Conservation (phyloP, 1,140 invertebrate species). For the Vanessa atalanta region DNA sequence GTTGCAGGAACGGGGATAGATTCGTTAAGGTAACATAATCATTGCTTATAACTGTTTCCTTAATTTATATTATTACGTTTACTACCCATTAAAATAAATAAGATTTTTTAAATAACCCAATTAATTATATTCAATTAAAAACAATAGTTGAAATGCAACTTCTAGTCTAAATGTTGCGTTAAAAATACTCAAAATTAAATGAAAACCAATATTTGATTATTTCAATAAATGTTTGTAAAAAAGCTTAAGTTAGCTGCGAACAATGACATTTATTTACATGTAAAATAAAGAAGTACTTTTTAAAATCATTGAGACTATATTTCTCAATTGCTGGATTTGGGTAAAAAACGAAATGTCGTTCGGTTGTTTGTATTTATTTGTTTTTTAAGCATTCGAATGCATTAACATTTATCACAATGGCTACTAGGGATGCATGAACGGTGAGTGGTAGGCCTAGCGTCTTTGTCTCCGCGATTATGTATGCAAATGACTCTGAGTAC, state of each 20-base stretch:
- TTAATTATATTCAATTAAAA: too few species aligned
- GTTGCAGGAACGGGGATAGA: constrained; percentile 13
- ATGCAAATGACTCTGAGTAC: constrained; percentile 67
- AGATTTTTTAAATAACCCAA: neutral
- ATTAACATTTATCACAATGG: constrained; percentile 70
- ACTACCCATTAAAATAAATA: neutral
- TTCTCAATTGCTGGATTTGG: neutral
- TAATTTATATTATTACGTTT: neutral
- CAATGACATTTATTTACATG: too few species aligned
- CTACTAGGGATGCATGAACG: constrained; percentile 64
- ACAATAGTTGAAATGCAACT: too few species aligned
- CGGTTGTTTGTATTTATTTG: constrained; percentile 35
- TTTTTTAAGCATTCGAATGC: constrained; percentile 57
- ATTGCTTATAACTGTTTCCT: constrained; percentile 1
- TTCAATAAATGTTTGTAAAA: too few species aligned
- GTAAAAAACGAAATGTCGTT: constrained; percentile 4
- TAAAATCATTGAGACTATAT: too few species aligned
- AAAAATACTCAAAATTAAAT: too few species aligned
- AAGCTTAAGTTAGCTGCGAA: too few species aligned
- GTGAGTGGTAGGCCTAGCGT: constrained; percentile 49
- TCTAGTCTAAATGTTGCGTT: too few species aligned
- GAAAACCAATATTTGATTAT: too few species aligned
- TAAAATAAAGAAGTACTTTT: too few species aligned
- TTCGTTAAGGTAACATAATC: neutral
- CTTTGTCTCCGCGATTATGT: constrained; percentile 71